phyloP scores from a whole-genome alignment of 2,888 invertebrate species.

The Ennomos erosarius region DNA sequence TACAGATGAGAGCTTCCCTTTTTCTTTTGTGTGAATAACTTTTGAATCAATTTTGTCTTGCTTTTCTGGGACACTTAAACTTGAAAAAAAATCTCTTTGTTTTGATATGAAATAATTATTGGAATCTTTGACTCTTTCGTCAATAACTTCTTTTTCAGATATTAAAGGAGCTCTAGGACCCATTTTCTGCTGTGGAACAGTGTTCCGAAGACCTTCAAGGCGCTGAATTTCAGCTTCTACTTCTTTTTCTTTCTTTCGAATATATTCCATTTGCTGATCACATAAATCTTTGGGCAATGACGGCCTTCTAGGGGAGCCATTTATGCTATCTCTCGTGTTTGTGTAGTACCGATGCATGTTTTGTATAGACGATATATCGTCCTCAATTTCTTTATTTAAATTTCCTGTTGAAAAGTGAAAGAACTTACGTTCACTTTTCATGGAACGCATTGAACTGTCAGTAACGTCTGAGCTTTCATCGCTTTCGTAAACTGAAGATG shows the following conservation, averaged over 20 bases:
- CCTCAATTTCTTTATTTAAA: constrained; percentile 78
- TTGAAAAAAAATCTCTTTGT: constrained; percentile 72
- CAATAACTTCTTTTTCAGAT: constrained; percentile 62
- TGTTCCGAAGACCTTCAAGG: constrained; percentile 84
- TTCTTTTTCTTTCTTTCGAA: constrained; percentile 88
- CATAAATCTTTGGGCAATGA: constrained; percentile 88
- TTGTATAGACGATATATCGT: constrained; percentile 77
- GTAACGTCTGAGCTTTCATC: constrained; percentile 76
- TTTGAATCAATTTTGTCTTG: constrained; percentile 5
- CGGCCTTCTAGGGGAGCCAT: constrained; percentile 71
- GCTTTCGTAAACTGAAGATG: constrained; percentile 72
- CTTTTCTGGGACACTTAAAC: constrained; percentile 20
- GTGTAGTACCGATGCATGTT: constrained; percentile 74
- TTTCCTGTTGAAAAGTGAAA: constrained; percentile 80
- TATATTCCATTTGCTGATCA: constrained; percentile 87
- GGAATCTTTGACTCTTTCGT: constrained; percentile 52
- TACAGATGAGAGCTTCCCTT: constrained; percentile 61
- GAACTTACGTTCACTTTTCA: constrained; percentile 69
- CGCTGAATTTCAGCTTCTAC: constrained; percentile 87
- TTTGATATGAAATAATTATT: constrained; percentile 74
- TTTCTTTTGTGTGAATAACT: constrained; percentile 33
- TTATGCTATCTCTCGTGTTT: constrained; percentile 55
- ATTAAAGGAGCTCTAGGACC: constrained; percentile 73
- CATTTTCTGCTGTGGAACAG: constrained; percentile 45
- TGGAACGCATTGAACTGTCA: constrained; percentile 67